Conservation (phyloP, 2,113 vertebrate genomes). For the Edolisoma coerulescens region DNA sequence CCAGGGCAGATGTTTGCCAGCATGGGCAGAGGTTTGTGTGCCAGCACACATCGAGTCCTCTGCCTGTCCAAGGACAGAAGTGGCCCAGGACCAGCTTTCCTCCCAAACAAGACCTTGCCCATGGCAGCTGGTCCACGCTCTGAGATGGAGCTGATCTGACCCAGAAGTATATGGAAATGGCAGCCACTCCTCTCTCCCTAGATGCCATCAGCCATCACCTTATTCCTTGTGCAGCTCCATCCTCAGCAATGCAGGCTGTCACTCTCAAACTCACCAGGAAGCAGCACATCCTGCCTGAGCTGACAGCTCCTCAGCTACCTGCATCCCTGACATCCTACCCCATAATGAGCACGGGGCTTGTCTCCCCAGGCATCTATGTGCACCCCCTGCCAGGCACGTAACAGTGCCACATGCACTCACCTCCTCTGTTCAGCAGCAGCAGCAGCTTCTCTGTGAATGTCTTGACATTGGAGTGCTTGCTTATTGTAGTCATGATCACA, state of each 20-base stretch:
- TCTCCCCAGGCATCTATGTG: not conserved
- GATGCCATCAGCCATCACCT: not conserved
- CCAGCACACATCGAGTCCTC: not conserved
- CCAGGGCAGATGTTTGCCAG: not conserved
- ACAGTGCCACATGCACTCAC: slow-evolving; percentile 60
- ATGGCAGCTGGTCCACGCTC: not conserved
- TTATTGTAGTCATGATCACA: slow-evolving; percentile 88
- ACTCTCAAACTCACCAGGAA: not conserved
- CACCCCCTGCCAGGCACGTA: not conserved
- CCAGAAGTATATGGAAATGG: not conserved
- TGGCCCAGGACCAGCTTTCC: not conserved
- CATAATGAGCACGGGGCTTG: accelerated
- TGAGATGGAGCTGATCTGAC: not conserved
- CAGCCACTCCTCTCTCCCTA: not conserved
- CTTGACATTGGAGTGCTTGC: slow-evolving; percentile 88
- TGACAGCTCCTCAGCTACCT: not conserved
- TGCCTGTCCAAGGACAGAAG: not conserved
- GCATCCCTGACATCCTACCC: not conserved
- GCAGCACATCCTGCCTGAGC: not conserved
- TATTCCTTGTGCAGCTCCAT: not conserved
- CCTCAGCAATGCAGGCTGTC: not conserved
- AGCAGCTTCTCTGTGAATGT: slow-evolving; percentile 92
- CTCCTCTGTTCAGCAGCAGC: slow-evolving; percentile 91
- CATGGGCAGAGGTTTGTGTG: not conserved
- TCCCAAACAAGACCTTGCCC: not conserved